A percentile compares a stretch with the other conserved stretches of the same genome.
Evolutionary conservation across 2,888 invertebrate genomes (phyloP).

Genomic region (Protonemura montana): DNA sequence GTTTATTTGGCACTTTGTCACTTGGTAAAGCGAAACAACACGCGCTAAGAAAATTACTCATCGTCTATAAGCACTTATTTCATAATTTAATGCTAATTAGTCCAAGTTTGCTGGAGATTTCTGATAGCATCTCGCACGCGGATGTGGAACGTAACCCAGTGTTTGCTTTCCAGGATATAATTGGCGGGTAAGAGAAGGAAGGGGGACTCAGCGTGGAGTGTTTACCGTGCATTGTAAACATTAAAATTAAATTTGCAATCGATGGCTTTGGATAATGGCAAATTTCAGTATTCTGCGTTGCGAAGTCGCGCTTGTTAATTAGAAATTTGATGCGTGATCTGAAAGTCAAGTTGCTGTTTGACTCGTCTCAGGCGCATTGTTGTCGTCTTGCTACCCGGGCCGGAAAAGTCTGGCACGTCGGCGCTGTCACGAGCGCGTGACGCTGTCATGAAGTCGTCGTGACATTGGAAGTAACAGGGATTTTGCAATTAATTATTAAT

Average conservation of each 20-base stretch:
- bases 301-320: background rate
- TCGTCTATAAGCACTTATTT: background rate
- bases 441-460: no score
- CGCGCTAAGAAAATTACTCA: background rate
- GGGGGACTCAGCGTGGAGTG: background rate
- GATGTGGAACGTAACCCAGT: background rate
- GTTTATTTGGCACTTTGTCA: background rate
- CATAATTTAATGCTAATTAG: background rate
- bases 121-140: background rate
- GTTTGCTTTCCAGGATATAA: background rate
- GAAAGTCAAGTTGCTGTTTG: background rate
- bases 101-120: background rate
- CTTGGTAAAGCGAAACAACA: background rate
- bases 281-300: background rate
- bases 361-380: background rate
- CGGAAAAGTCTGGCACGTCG: background rate
- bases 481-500: no score
- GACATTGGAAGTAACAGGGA: no score
- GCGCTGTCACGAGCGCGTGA: background rate
- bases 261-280: background rate
- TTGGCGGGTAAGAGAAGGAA: background rate
- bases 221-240: slow-evolving; percentile 12
- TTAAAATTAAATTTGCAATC: background rate
- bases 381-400: background rate
- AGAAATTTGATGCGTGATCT: background rate